Conservation (phyloP, 1,140 invertebrate species). For the Gyrodactylus bullatarudis region DNA sequence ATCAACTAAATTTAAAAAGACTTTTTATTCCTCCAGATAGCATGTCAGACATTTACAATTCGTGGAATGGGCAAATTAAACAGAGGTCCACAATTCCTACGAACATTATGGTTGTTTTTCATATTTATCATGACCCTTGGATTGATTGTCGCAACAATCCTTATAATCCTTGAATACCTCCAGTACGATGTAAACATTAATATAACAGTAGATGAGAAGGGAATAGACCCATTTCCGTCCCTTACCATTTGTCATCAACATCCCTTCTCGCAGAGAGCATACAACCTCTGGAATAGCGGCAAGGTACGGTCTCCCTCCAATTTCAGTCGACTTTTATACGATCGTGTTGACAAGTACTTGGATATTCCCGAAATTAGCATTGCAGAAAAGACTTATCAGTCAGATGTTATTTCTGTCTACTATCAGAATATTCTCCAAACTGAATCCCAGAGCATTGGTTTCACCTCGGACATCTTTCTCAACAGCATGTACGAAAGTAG, state of each 20-base stretch:
- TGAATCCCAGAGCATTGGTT: neutral
- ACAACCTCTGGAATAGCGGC: neutral
- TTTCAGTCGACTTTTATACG: neutral
- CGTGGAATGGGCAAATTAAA: constrained; percentile 1
- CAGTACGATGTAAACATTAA: constrained; percentile 4
- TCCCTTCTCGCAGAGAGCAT: constrained; percentile 3
- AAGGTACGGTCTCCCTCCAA: neutral
- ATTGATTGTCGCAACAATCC: neutral
- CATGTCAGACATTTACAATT: neutral
- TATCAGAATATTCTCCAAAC: constrained; percentile 1
- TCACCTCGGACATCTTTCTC: neutral
- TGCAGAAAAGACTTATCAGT: neutral
- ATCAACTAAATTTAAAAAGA: too few relatives aligned
- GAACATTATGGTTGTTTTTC: neutral
- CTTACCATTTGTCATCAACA: constrained; percentile 4
- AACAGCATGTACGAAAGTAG: neutral
- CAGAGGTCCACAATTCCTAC: neutral
- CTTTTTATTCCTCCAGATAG: too few relatives aligned
- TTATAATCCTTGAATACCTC: neutral
- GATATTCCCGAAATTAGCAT: neutral
- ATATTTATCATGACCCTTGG: constrained; percentile 2
- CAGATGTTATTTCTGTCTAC: neutral
- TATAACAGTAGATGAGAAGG: neutral
- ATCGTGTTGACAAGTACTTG: neutral
- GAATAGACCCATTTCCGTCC: constrained; percentile 1